A percentile compares a stretch with the other conserved stretches of the same genome.
These are phyloP conservation scores for Mus caroli DNA, from an alignment of 2,797 vertebrate species.

Conservation along the genomic window DNA sequence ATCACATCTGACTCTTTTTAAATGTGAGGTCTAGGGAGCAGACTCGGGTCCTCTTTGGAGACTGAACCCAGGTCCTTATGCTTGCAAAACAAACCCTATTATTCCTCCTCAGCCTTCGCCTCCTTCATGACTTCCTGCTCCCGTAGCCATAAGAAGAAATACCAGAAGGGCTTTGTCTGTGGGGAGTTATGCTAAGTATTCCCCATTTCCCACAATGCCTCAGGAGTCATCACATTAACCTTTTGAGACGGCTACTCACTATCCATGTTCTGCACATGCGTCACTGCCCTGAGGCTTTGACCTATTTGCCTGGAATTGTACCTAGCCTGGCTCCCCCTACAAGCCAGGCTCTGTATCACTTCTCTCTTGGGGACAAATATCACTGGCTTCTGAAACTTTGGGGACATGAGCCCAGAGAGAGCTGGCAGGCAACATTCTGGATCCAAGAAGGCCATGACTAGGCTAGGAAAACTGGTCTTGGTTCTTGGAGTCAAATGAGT, in stretches of 20 bases:
- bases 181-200: not conserved
- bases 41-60: not conserved
- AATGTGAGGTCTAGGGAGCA: not conserved
- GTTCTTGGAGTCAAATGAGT: not conserved
- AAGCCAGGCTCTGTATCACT: not conserved
- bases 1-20: not conserved
- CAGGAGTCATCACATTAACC: not conserved
- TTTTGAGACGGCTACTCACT: not conserved
- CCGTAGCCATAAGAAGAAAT: not conserved
- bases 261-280: not conserved
- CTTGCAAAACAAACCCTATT: not conserved
- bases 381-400: not conserved
- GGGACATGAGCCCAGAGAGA: not conserved
- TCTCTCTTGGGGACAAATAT: not conserved
- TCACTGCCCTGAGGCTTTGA: not conserved
- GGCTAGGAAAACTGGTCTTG: not conserved
- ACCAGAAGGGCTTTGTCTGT: not conserved
- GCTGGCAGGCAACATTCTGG: not conserved
- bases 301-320: not conserved
- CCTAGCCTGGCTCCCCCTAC: not conserved
- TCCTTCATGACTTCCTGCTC: not conserved
- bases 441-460: rapidly evolving
- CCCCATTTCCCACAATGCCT: rapidly evolving
- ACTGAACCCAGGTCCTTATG: not conserved
- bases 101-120: not conserved